Conservation (phyloP, 2,797 vertebrate species). For the Moxostoma hubbsi region DNA sequence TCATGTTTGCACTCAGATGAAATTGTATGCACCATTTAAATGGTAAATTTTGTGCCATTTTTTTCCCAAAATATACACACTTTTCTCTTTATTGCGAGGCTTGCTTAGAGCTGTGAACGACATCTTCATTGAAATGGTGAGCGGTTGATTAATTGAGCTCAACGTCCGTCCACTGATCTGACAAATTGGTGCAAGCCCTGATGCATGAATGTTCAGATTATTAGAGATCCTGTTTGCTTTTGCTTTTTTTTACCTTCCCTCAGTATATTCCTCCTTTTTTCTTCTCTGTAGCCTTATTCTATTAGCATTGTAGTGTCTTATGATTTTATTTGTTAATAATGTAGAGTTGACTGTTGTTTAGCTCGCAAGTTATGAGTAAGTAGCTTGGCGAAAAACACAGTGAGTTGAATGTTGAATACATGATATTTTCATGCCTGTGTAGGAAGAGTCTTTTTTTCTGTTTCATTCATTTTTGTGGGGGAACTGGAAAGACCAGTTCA, state of each 20-base stretch:
- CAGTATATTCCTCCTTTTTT: background rate
- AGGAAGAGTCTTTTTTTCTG: conserved; percentile 17
- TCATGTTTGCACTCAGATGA: no score
- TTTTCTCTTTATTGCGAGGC: no score
- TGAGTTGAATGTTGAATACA: no score
- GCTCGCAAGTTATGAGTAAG: background rate
- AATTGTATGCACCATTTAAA: no score
- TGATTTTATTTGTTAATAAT: background rate
- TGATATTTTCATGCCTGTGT: background rate
- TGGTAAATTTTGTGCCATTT: no score
- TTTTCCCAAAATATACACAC: no score
- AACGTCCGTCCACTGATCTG: conserved; percentile 34
- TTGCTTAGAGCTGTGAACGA: background rate
- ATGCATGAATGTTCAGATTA: conserved; percentile 45
- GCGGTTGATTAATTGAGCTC: conserved; percentile 18
- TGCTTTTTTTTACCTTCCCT: conserved; percentile 1
- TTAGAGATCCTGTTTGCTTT: conserved; percentile 40
- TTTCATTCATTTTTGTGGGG: conserved; percentile 32
- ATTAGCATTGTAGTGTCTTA: background rate
- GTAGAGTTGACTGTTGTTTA: background rate
- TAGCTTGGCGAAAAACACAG: background rate
- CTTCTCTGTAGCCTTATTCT: background rate
- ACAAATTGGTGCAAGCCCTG: conserved; percentile 41
- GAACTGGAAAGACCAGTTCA: conserved; percentile 70
- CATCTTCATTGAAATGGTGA: background rate